Evolutionary conservation across 2,888 invertebrate species (phyloP).

Genomic region (Sphaerophoria taeniata): DNA sequence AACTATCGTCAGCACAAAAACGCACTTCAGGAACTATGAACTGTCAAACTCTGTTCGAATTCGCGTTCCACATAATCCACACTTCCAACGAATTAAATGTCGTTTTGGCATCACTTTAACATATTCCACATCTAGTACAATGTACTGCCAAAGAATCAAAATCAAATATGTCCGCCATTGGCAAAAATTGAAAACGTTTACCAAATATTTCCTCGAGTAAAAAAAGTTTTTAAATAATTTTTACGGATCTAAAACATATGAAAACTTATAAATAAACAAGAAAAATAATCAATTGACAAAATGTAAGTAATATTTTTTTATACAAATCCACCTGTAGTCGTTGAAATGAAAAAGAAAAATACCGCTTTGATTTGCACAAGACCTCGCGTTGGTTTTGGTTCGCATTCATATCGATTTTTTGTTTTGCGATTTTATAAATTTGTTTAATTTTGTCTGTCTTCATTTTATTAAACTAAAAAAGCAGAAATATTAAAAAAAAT

Average conservation of each 20-base stretch:
- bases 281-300: not conserved
- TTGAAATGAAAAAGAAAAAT: not conserved
- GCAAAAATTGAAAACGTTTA: conserved; percentile 69
- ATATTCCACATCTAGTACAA: conserved; percentile 33
- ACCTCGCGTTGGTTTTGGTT: conserved; percentile 33
- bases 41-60: too few relatives aligned
- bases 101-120: conserved; percentile 20
- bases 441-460: too few relatives aligned
- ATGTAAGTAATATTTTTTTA: conserved; percentile 33
- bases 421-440: conserved; percentile 15
- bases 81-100: not conserved
- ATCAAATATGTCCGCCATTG: conserved; percentile 65
- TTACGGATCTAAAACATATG: not conserved
- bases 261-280: conserved; percentile 9
- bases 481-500: too few relatives aligned
- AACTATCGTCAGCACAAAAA: too few relatives aligned
- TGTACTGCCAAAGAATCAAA: conserved; percentile 29
- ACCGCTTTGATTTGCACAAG: conserved; percentile 27
- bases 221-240: conserved; percentile 15
- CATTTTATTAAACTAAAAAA: too few relatives aligned
- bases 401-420: conserved; percentile 34
- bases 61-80: too few relatives aligned
- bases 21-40: too few relatives aligned
- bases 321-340: too few relatives aligned
- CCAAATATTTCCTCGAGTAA: conserved; percentile 40